Base-by-base conservation (phyloP, 2,113 vertebrate species). In the Rhynchomys soricoides region DNA sequence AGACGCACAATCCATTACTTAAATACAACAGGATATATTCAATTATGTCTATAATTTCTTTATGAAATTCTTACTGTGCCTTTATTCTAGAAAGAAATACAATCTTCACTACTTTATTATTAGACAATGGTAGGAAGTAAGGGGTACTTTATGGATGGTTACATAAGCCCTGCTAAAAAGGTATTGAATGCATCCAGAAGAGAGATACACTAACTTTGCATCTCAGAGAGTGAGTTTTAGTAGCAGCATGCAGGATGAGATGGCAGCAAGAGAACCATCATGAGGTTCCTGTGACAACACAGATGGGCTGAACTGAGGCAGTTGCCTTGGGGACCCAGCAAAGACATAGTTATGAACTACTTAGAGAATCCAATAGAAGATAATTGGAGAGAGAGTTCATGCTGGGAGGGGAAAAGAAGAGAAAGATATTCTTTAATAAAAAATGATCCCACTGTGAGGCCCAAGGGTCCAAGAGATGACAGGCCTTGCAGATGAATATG, bases 11-110 rank as follows among this genome's bases (percentile, higher is more conserved):
- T 45, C n/a, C 66, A 55, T 93, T 91, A 78, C 79, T 68, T 78
- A 43, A 70, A 74, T 79, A 79, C 12, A 77, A 52, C 17, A 26
- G 19, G 6, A 78, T 89, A 55, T 50, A 70, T 81, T 55, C 21
- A 91, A 55, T 94, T 93, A 92, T 83, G 19, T 48, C 31, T 92
- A 86, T 92, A 77, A 74, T 64, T 94, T 95, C 52, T 87, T 26
- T 50, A 22, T 96, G 11, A 90, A 89, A 31, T 92, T 91, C 71
- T 70, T 40, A 22, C 13, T 59, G 62, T 95, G 79, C 66, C n/a
- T 64, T 91, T 86, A 85, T 87, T 93, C 62, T 93, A 55, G 52
- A 5, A 95, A 37, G 45, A 83, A 92, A 92, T 43, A 17, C 21
- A 70, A 89, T 79, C n/a, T 73, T 68, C 7, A n/a, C 34, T 74